Percentiles rank a stretch among this genome's conserved stretches.
Evolutionary conservation across 2,797 vertebrate genomes (phyloP).

Genomic region (Sebastes cheni): DNA sequence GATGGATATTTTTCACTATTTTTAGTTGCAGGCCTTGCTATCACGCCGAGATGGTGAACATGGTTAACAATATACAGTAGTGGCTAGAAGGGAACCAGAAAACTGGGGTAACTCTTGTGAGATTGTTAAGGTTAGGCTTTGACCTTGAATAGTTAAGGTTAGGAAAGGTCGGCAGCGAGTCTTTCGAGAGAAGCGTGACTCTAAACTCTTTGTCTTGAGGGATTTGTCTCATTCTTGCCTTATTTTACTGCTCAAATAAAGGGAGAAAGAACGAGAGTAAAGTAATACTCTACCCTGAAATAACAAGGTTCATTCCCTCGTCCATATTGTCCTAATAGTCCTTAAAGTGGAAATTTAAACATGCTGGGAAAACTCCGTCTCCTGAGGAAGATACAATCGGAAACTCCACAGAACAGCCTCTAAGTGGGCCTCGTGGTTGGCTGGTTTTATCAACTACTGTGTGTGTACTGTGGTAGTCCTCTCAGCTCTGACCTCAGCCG

Average conservation of each 20-base stretch:
- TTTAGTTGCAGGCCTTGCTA: too few species aligned
- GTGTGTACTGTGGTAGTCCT: constrained; percentile 22
- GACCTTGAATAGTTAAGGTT: too few species aligned
- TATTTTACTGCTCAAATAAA: neutral
- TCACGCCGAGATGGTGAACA: neutral
- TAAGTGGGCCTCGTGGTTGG: neutral
- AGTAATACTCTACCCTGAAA: neutral
- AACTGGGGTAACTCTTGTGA: too few species aligned
- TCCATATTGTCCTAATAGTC: neutral
- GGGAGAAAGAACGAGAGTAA: neutral
- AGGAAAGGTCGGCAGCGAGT: too few species aligned
- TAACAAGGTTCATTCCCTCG: neutral
- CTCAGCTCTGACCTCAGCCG: constrained; percentile 51
- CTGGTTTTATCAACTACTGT: constrained; percentile 32
- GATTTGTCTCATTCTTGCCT: neutral
- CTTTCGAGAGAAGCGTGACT: too few species aligned
- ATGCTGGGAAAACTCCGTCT: neutral
- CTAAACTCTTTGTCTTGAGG: neutral
- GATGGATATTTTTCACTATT: too few species aligned
- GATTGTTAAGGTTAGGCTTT: too few species aligned
- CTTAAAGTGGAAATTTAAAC: neutral
- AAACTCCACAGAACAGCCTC: neutral
- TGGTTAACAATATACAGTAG: neutral
- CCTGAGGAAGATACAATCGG: neutral
- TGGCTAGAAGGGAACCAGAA: too few species aligned